Conservation (phyloP, 1,140 invertebrate species). For the Lethrus apterus region DNA sequence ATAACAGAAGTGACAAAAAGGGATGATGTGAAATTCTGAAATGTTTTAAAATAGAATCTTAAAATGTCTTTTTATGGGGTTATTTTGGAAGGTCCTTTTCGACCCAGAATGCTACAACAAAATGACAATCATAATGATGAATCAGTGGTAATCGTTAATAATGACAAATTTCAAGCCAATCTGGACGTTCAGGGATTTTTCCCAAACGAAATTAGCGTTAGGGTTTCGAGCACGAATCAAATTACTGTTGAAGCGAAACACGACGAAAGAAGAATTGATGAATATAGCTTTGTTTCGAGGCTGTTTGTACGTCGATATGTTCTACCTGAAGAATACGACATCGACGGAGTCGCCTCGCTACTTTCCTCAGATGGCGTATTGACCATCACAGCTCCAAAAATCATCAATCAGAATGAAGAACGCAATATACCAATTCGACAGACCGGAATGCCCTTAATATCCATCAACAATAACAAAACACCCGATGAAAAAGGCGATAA, state of each 20-base stretch:
- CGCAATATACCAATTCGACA: constrained; percentile 44
- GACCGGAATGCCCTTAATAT: constrained; percentile 48
- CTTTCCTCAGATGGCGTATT: constrained; percentile 57
- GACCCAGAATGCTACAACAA: too few relatives aligned
- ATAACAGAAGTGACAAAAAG: too few relatives aligned
- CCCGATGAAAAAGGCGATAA: too few relatives aligned
- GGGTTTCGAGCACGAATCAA: constrained; percentile 59
- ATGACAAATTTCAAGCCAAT: constrained; percentile 48
- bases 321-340: constrained; percentile 50
- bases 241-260: constrained; percentile 66
- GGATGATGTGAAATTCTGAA: too few relatives aligned
- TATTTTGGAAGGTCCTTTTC: too few relatives aligned
- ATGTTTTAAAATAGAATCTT: too few relatives aligned
- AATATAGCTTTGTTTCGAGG: constrained; percentile 56
- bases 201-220: constrained; percentile 73
- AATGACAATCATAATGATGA: too few relatives aligned
- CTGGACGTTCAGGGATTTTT: constrained; percentile 71
- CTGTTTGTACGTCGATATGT: constrained; percentile 60
- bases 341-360: constrained; percentile 49
- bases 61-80: too few relatives aligned
- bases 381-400: constrained; percentile 51
- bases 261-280: constrained; percentile 59
- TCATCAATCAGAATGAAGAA: constrained; percentile 38
- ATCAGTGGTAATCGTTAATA: constrained; percentile 46
- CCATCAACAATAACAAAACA: too few relatives aligned